Evolutionary conservation across 1,140 invertebrate genomes (phyloP), one percentile per base, ranked within the genome.

Genomic region (Cotesia chilonis): DNA sequence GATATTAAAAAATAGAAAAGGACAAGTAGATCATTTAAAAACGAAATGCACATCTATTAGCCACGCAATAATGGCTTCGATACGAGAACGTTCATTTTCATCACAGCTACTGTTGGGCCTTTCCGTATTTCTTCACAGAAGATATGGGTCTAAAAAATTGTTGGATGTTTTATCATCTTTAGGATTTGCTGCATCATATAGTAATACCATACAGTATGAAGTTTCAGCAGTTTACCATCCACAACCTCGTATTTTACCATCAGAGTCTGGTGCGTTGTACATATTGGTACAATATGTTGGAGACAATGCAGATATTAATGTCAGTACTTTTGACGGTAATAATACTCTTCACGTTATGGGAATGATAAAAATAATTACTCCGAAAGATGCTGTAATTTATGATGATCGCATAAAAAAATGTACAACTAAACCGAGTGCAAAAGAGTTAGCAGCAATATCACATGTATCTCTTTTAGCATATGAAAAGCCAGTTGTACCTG

Each of bases 281-380:
- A n/a, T n/a, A 14, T 57, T 81, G 70, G 72, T 76, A 71, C 79
- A 81, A 80, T 81, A 81, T 79, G 79, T 81, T 77, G 76, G 66
- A 78, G 79, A 81, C 75, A 82, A 81, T 82, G 80, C 80, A 5
- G 79, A 83, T 78, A 81, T 82, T 68, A 82, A 83, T 82, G 77
- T 83, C 70, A 52, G 66, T 64, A 83, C 79, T 81, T 75, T 83
- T 76, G 78, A 82, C 64, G 80, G 80, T 78, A 75, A 82, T 73
- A 79, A 82, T 12, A 55, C 52, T 55, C 52, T 55, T 55, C 14
- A 55, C 5, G 52, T 55, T 55, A 55, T 55, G 52, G 52, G 52
- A 4, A 55, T 55, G 2, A 55, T 55, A 3, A 12, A 55, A 4
- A 55, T 55, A 55, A 4, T 55, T 1, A 55, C 52, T 55, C 52